These are phyloP conservation scores for Odontocerum albicorne DNA, from an alignment of 2,888 invertebrate genomes.

Conservation along the genomic window DNA sequence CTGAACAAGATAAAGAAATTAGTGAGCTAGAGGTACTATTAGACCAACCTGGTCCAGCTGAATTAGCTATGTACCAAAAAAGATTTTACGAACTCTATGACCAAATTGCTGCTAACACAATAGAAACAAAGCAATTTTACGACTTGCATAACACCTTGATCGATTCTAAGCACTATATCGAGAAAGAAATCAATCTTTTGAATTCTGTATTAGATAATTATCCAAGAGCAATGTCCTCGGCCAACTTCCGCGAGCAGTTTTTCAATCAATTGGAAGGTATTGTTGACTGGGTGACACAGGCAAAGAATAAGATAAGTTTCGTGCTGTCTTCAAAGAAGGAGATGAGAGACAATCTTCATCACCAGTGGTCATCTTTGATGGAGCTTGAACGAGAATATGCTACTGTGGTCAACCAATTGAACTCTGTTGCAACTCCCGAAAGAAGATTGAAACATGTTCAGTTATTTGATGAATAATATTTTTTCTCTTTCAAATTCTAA, in stretches of 20 bases:
- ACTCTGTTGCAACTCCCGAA: constrained; percentile 15
- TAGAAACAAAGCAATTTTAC: constrained; percentile 97
- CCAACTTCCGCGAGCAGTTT: constrained; percentile 83
- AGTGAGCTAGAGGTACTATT: constrained; percentile 74
- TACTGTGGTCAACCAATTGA: constrained; percentile 40
- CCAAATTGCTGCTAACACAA: constrained; percentile 90
- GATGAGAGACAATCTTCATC: constrained; percentile 46
- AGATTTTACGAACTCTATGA: constrained; percentile 33
- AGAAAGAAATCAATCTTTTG: constrained; percentile 84
- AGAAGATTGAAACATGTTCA: constrained; percentile 8
- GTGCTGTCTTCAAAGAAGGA: constrained; percentile 53
- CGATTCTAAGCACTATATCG: constrained; percentile 90
- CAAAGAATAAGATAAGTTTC: constrained; percentile 72
- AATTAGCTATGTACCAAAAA: constrained; percentile 49
- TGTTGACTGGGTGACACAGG: constrained; percentile 86
- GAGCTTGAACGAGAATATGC: constrained; percentile 55
- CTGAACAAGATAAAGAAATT: constrained; percentile 70
- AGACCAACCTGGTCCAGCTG: constrained; percentile 71
- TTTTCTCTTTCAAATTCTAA: no score
- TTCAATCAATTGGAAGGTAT: constrained; percentile 88
- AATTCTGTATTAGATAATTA: constrained; percentile 91
- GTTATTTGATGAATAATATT: no score
- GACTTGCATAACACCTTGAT: constrained; percentile 93
- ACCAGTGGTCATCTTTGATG: constrained; percentile 50
- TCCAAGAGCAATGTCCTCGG: constrained; percentile 82